Evolutionary conservation across 2,113 vertebrate genomes (phyloP), one percentile per base, ranked within the genome.

Genomic region (Aspidoscelis tigris): DNA sequence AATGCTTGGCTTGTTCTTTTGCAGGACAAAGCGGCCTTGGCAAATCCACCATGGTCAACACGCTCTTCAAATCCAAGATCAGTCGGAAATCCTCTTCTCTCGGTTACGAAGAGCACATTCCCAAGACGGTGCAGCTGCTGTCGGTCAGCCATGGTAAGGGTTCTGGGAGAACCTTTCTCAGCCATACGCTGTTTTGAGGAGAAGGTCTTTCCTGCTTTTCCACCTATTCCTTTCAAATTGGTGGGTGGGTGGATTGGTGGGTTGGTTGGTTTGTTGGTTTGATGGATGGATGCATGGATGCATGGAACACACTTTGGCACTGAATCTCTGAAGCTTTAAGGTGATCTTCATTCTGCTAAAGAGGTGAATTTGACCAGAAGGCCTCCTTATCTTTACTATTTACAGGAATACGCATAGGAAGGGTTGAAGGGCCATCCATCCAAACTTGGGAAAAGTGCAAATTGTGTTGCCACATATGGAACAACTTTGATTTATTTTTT

Each of bases 41-140:
- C n/a, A 99, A 99, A 87, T 99, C 98, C 0, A 99, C 98, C 0
- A 97, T 99, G 92, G 96, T 99, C 89, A 98, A 98, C 97, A 99
- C 98, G 0, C 94, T 99, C 75, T 99, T 99, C 96, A 99, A 98
- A 93, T 98, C 98, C 89, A 98, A 98, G 94, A 95, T 98, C 90
- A 98, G 95, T 93, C 95, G 97, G 84, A 98, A 97, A 89, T 95
- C 97, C 33, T 94, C 95, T 0, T 93, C 90, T 3, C 92, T 96
- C 0, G 88, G 93, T 84, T 93, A 95, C 16, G 94, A 95, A 84
- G 95, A 96, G 26, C 95, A 93, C 24, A 97, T 95, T 39, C 96
- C 96, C 78, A 97, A 97, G 93, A 99, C 98, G 0, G 94, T 99
- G 91, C 95, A 97, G 85, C 96, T 99, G 24, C 97, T 97, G 41